A percentile compares a stretch with the other conserved stretches of the same genome.
These are phyloP conservation scores for Circus cinereus DNA, from an alignment of 2,797 vertebrate genomes.

Conservation along the genomic window DNA sequence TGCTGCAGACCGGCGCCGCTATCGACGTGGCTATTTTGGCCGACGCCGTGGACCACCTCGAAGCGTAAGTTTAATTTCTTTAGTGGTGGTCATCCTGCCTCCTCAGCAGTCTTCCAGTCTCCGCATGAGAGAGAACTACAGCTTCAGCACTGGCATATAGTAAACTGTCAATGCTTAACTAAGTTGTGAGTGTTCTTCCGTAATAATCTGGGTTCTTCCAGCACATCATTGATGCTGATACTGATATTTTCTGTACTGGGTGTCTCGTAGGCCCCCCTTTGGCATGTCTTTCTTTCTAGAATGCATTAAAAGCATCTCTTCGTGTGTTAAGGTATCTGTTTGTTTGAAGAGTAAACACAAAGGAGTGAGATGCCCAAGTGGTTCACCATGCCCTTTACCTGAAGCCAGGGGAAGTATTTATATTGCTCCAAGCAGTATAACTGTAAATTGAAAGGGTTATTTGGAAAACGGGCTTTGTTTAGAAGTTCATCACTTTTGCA, in stretches of 20 bases:
- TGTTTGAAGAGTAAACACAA: background rate
- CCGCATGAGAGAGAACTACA: background rate
- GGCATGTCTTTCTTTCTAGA: background rate
- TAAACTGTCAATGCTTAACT: background rate
- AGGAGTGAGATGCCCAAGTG: background rate
- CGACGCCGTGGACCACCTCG: constrained; percentile 74
- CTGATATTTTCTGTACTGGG: background rate
- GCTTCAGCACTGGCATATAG: background rate
- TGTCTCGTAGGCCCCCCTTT: background rate
- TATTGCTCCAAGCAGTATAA: background rate
- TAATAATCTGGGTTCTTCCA: background rate
- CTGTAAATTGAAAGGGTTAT: background rate
- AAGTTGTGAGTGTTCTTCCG: background rate
- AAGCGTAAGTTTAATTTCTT: constrained; percentile 58
- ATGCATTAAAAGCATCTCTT: background rate
- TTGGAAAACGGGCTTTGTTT: background rate
- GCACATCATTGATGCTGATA: background rate
- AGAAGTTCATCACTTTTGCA: background rate
- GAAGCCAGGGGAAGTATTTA: background rate
- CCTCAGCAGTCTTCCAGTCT: background rate
- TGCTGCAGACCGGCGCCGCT: constrained; percentile 78
- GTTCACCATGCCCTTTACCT: background rate
- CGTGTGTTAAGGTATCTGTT: background rate
- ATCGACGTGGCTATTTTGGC: constrained; percentile 78
- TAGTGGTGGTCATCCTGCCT: background rate